Base-by-base conservation (phyloP, 2,113 vertebrate genomes). In the Peromyscus californicus region DNA sequence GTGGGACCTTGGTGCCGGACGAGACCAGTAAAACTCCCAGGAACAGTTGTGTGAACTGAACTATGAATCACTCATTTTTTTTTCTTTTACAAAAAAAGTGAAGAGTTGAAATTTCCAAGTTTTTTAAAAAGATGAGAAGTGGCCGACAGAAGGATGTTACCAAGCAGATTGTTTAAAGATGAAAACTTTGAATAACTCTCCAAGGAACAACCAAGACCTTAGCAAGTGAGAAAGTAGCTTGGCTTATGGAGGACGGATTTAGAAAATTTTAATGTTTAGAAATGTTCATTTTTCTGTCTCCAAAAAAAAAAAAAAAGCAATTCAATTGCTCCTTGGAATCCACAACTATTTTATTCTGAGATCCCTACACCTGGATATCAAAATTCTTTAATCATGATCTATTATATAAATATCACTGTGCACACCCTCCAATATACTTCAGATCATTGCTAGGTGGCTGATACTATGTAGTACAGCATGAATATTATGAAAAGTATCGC, bases 61-160 rank as follows among this genome's bases (percentile, higher is more conserved):
- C 93, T 70, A 79, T 59, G 31, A 94, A 16, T 74, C 91, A 79
- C 24, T 75, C 13, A 29, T 93, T 59, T n/a, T n/a, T 82, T 94
- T 88, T 85, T 31, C 42, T 80, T 65, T 63, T 82, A 83, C 6
- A 54, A 29, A 26, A 80, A 88, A 70, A 79, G 39, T 45, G 31
- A 88, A 91, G 0, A 31, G 54, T 74, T 12, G 83, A 48, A 84
- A 75, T 94, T 94, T 63, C 63, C n/a, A 42, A 74, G 7, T 29
- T 84, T 90, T 76, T 65, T 61, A 69, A 26, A 83, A 51, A 11
- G 17, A 84, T 88, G 80, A 75, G 48, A 92, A 97, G 45, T 42
- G 19, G 19, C 9, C 67, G 31, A 72, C 33, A 84, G 29, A 21
- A 84, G 12, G 12, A 90, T 33, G 16, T 3, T 83, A 24, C 11